phyloP scores from a whole-genome alignment of 2,888 invertebrate species.

The Perdita meconis region DNA sequence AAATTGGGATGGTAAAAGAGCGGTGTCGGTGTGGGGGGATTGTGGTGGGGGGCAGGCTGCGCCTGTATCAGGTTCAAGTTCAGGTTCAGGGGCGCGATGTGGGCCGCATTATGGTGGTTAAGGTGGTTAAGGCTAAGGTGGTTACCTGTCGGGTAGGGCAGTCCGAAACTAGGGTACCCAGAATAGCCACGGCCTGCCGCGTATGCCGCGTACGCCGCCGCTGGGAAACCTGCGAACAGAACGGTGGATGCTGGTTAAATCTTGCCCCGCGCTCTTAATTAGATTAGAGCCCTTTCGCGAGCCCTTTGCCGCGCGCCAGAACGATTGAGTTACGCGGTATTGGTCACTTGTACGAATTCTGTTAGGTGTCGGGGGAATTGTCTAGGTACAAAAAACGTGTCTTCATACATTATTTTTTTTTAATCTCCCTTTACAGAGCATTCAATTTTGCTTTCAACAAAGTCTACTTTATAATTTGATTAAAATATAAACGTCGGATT shows the following conservation, averaged over 20 bases:
- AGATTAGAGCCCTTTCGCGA: neutral
- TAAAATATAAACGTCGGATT: neutral
- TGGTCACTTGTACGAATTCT: neutral
- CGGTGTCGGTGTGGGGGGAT: conserved; percentile 88
- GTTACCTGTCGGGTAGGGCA: conserved; percentile 99
- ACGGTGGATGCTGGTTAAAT: conserved; percentile 37
- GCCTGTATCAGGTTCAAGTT: conserved; percentile 84
- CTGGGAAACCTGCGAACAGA: conserved; percentile 93
- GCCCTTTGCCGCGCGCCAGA: neutral
- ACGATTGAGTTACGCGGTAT: neutral
- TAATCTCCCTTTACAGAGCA: too few species aligned
- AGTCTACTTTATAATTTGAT: neutral
- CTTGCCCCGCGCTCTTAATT: neutral
- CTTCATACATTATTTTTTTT: too few species aligned
- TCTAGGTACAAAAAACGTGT: too few species aligned
- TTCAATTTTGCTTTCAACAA: too few species aligned
- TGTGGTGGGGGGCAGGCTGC: conserved; percentile 86
- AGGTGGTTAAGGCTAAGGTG: conserved; percentile 91
- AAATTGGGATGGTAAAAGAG: conserved; percentile 84
- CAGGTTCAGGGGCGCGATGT: conserved; percentile 84
- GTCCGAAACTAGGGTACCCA: conserved; percentile 99
- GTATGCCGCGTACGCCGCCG: conserved; percentile 97
- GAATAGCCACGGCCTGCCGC: conserved; percentile 98
- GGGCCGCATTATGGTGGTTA: conserved; percentile 84
- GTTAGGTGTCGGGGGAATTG: neutral